Evolutionary conservation across 2,888 invertebrate genomes (phyloP), one percentile per base, ranked within the genome.

Genomic region (Strigamia maritima): DNA sequence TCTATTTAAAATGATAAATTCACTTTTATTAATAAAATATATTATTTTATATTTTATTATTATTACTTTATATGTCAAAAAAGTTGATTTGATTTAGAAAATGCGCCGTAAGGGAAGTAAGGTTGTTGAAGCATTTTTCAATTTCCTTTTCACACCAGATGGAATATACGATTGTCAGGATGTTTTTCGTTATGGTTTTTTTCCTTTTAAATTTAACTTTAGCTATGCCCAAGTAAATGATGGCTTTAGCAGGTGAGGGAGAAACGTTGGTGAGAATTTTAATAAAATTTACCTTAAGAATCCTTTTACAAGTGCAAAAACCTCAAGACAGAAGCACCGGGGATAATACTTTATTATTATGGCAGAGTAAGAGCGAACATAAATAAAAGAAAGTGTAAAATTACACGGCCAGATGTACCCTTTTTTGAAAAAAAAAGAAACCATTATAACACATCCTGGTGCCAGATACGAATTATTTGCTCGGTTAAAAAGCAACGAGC

Each of bases 281-380:
- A 70, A 70, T 70, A 70, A 70, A 70, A 70, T 70, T 70, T n/a
- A 70, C 70, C 70, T 70, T 70, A 70, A n/a, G 26, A 26, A 70
- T 24, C 60, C 22, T 60, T 4, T 22, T 19, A 60, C 60, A 70
- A 28, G 70, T 6, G 28, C 26, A 70, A 70, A 54, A 70, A 70
- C 70, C 70, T 70, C 70, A n/a, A 70, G 70, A 70, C 70, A 28
- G 70, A 16, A 70, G 70, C 70, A 70, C n/a, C n/a, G 54, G 8
- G 19, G 4, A n/a, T 8, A n/a, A n/a, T 54, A 54, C 54, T 54
- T 54, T 3, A 19, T 54, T 54, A 54, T 54, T 54, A 70, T 14
- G 28, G 26, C 14, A 70, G 24, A 26, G 3, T 12, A 28, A 28
- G 70, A 3, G 28, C 1, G 60, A 24, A 8, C 60, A 60, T 35